phyloP scores from a whole-genome alignment of 2,797 vertebrate genomes.

The Astyanax mexicanus region DNA sequence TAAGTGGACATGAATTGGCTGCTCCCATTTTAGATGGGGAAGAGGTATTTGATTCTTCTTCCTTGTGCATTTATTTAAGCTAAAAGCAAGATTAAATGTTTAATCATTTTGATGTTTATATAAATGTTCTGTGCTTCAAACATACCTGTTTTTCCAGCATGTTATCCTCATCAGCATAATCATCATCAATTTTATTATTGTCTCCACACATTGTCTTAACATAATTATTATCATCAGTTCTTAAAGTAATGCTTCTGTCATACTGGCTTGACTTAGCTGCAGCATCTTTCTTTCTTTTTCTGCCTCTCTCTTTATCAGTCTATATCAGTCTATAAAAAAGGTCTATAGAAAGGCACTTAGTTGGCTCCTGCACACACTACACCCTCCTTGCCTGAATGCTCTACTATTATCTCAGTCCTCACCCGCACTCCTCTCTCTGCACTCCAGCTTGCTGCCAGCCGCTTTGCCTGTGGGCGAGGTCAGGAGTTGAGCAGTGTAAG shows the following conservation, averaged over 20 bases:
- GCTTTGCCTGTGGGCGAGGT: conserved; percentile 34
- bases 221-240: too few relatives aligned
- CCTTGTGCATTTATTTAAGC: too few relatives aligned
- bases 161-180: neutral
- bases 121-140: too few relatives aligned
- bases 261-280: neutral
- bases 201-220: too few relatives aligned
- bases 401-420: conserved; percentile 16
- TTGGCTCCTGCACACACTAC: neutral
- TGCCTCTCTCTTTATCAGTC: neutral
- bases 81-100: too few relatives aligned
- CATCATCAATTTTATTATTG: neutral
- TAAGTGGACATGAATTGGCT: too few relatives aligned
- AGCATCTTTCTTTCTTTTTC: neutral
- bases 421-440: conserved; percentile 7
- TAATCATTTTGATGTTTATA: too few relatives aligned
- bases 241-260: too few relatives aligned
- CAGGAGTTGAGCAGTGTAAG: conserved; percentile 45
- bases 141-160: too few relatives aligned
- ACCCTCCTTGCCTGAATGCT: neutral
- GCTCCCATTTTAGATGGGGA: too few relatives aligned
- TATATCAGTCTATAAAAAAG: neutral
- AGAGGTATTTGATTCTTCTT: too few relatives aligned
- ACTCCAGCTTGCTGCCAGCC: conserved; percentile 32
- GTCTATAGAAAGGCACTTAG: neutral